phyloP scores from a whole-genome alignment of 2,797 vertebrate species.

The Garrulus glandarius region DNA sequence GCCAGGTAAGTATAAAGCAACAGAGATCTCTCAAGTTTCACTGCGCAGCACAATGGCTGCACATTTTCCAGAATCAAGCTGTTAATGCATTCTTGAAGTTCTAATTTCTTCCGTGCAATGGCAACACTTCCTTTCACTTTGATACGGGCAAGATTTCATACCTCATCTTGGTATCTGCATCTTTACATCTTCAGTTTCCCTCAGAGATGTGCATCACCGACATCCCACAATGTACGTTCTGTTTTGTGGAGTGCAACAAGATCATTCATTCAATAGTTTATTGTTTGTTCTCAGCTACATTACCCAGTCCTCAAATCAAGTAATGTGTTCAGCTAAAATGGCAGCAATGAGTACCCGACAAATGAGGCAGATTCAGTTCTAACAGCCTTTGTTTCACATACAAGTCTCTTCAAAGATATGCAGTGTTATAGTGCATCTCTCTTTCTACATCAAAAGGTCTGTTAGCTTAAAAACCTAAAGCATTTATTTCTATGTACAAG shows the following conservation, averaged over 20 bases:
- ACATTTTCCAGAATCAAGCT: slow-evolving; percentile 6
- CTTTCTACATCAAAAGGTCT: background rate
- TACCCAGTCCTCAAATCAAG: background rate
- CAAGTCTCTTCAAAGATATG: background rate
- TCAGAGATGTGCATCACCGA: background rate
- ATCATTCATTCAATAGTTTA: slow-evolving; percentile 14
- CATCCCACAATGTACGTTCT: slow-evolving; percentile 25
- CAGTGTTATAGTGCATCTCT: background rate
- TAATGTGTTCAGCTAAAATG: background rate
- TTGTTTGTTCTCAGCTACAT: background rate
- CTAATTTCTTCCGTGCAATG: background rate
- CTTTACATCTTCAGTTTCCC: slow-evolving; percentile 43
- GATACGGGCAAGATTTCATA: slow-evolving; percentile 17
- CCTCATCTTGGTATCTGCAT: background rate
- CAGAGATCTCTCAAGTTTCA: slow-evolving; percentile 9
- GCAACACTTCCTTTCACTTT: slow-evolving; percentile 8
- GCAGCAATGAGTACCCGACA: background rate
- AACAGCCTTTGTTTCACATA: background rate
- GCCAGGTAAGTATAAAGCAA: background rate
- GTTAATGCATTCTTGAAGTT: background rate
- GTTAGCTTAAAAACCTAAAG: background rate
- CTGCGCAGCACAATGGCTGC: background rate
- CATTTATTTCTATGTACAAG: background rate
- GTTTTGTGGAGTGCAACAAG: background rate
- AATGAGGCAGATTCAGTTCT: background rate